Evolutionary conservation across 2,888 invertebrate species (phyloP), one percentile per base, ranked within the genome.

Genomic region (Drosophila paracracens): DNA sequence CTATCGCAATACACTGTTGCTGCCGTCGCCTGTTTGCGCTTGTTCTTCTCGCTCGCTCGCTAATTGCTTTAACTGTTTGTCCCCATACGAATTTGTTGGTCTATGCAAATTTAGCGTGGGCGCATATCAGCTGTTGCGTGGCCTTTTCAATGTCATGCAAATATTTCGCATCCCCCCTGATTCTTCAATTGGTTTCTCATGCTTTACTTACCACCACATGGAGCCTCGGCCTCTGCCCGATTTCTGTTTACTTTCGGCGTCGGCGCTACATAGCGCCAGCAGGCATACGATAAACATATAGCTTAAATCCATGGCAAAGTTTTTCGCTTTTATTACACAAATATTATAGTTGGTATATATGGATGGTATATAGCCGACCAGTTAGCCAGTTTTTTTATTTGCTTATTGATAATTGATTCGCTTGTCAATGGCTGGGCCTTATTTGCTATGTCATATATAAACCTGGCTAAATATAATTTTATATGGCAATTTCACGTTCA

Each of bases 191-290:
- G 58, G 48, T 27, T 76, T 62, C 63, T 67, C 54, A 40, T 25
- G 25, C n/a, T 38, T 29, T 83, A 95, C 97, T 95, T 94, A 97
- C 97, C 97, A 97, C 97, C 97, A 97, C 96, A 97, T 97, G 89
- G 97, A 97, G 93, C 97, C 97, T 91, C 97, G 95, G 91, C 97
- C 97, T 92, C 97, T 94, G 92, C 96, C 95, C 86, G 95, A 94
- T 92, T 96, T 96, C 60, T 92, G 92, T 91, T 93, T 93, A 66
- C 91, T 92, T 74, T 92, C 92, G 63, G 89, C 91, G 60, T 70
- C 68, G 79, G 90, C 89, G 79, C 89, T 83, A 82, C 89, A 90
- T 64, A 92, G 79, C 69, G 91, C 90, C 87, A 92, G 79, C 64
- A 93, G 82, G 81, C 91, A 91, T 70, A 90, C 74, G 74, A 91